These are phyloP conservation scores for Cosmia pyralina DNA, from an alignment of 2,888 invertebrate genomes.

Conservation along the genomic window DNA sequence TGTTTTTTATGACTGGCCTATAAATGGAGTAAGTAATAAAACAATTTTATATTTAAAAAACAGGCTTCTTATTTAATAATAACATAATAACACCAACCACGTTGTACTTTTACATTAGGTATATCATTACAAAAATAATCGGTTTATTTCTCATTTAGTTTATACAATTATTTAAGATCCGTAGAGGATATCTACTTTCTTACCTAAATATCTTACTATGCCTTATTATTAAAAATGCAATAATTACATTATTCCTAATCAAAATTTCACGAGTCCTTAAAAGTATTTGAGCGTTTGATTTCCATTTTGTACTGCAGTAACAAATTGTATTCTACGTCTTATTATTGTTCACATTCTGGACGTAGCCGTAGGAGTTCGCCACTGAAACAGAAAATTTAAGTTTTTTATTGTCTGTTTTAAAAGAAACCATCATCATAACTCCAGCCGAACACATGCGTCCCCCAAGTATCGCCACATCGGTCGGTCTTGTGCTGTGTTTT, in stretches of 20 bases:
- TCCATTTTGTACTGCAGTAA: conserved; percentile 47
- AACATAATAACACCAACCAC: conserved; percentile 54
- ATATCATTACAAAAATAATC: conserved; percentile 23
- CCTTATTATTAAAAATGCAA: conserved; percentile 52
- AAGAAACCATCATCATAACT: too few relatives aligned
- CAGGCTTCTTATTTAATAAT: conserved; percentile 48
- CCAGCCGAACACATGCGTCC: too few relatives aligned
- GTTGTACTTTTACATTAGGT: conserved; percentile 48
- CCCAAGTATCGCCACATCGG: too few relatives aligned
- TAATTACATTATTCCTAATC: conserved; percentile 46
- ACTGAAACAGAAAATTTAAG: conserved; percentile 83
- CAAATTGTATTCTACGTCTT: conserved; percentile 27
- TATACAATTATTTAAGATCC: conserved; percentile 19
- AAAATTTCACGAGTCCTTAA: conserved; percentile 13
- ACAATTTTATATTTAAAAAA: conserved; percentile 37
- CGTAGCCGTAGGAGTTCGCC: conserved; percentile 90
- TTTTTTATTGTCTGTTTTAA: too few relatives aligned
- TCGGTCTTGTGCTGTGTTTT: too few relatives aligned
- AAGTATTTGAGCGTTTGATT: conserved; percentile 27
- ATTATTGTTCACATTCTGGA: conserved; percentile 75
- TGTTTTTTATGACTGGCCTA: too few relatives aligned
- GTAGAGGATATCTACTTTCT: conserved; percentile 5
- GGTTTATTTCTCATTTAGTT: background rate
- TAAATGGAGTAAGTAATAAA: conserved; percentile 45
- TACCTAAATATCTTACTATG: conserved; percentile 42